Base-by-base conservation (phyloP, 2,113 vertebrate species). In the Sinocyclocheilus grahami region DNA sequence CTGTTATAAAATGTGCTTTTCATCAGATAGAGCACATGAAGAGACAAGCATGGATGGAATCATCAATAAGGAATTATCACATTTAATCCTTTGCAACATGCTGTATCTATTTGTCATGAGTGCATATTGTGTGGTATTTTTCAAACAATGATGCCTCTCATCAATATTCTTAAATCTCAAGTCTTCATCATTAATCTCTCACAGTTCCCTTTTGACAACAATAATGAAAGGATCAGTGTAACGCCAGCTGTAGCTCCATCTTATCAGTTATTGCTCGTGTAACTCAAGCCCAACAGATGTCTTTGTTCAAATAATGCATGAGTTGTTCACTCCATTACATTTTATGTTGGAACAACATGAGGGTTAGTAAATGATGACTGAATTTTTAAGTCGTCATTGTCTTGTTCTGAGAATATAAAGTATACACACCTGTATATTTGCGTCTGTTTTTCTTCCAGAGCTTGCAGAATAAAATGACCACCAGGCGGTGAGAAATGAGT, bases 391-490 rank as follows among this genome's bases (percentile, higher is more conserved):
- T 42, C 7, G 42, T 42, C 9, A 42, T 42, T 42, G 42, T 69
- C 13, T 51, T 77, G 42, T 30, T 48, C n/a, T 2, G 46, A 77
- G 46, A 24, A 30, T 53, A 46, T 27, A 16, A 10, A 6, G 30
- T 55, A 33, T 39, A 87, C 1, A 55, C 53, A 77, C n/a, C 9
- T 63, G 20, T 5, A 63, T 51, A 20, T 82, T 5, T 63, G 13
- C 12, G 11, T 48, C 2, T 48, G 42, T 16, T 27, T 12, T 81
- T 77, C 16, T 82, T 85, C n/a, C 24, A 76, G 80, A 81, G 81
- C 58, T 78, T 80, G n/a, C 62, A 74, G 72, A n/a, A 88, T 86
- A 85, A 78, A 24, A 72, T 48, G 75, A 77, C 63, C 69, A 84
- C 76, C 63, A 11, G 63, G 67, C 51, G 46, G 79, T 14, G 62